These are phyloP conservation scores for Pangasius krempfi DNA, from an alignment of 2,797 vertebrate genomes.

Conservation along the genomic window DNA sequence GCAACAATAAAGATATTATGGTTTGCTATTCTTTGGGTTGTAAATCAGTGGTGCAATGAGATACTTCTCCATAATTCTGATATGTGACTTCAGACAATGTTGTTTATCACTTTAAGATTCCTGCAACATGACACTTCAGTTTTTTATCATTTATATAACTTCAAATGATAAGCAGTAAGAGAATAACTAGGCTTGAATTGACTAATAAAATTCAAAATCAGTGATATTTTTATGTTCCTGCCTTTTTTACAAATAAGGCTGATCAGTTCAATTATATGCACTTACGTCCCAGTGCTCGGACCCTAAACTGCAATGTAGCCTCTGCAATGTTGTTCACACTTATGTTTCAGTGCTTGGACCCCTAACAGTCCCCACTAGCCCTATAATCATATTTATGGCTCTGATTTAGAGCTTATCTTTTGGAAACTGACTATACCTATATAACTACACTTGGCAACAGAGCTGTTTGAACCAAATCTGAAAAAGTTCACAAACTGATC, in stretches of 20 bases:
- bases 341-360: slow-evolving; percentile 1
- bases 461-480: background rate
- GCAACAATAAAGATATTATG: slow-evolving; percentile 10
- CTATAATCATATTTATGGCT: slow-evolving; percentile 6
- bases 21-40: background rate
- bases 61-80: background rate
- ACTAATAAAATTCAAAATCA: background rate
- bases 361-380: background rate
- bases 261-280: background rate
- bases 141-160: background rate
- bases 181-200: background rate
- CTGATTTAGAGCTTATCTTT: background rate
- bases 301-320: background rate
- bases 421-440: background rate
- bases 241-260: background rate
- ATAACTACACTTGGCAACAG: background rate
- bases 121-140: background rate
- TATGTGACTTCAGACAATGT: slow-evolving; percentile 10
- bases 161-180: background rate
- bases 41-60: slow-evolving; percentile 4
- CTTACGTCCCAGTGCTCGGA: background rate
- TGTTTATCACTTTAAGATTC: background rate
- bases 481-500: background rate
- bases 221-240: background rate
- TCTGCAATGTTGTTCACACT: background rate